Conservation (phyloP, 2,888 invertebrate species). For the Meiosimyza platycephala region DNA sequence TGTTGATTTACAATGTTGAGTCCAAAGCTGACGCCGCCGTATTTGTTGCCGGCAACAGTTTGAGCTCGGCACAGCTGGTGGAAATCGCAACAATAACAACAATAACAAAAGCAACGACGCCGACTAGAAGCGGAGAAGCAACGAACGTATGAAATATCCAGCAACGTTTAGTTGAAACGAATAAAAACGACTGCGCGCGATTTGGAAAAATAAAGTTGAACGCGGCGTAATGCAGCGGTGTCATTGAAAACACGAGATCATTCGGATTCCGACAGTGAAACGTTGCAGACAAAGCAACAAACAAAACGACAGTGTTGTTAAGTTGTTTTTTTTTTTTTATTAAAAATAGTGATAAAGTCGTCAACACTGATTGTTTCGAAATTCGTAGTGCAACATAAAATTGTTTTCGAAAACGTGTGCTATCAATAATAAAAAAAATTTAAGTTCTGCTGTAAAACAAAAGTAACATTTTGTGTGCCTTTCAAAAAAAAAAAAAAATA, state of each 20-base stretch:
- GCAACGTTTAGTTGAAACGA: slow-evolving; percentile 2
- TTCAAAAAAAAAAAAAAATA: not conserved
- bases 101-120: slow-evolving; percentile 35
- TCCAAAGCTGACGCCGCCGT: slow-evolving; percentile 8
- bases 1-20: slow-evolving; percentile 18
- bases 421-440: slow-evolving; percentile 9
- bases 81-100: slow-evolving; percentile 34
- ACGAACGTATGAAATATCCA: not conserved
- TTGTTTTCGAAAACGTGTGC: too few relatives aligned
- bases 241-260: slow-evolving; percentile 41
- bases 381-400: slow-evolving; percentile 30
- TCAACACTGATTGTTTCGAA: slow-evolving; percentile 5
- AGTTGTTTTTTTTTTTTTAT: not conserved
- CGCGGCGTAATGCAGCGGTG: not conserved
- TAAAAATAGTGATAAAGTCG: not conserved
- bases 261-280: slow-evolving; percentile 51
- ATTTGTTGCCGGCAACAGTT: slow-evolving; percentile 22
- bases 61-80: not conserved
- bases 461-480: slow-evolving; percentile 15
- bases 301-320: slow-evolving; percentile 8
- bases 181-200: not conserved
- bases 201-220: not conserved
- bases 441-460: slow-evolving; percentile 22
- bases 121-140: slow-evolving; percentile 6
- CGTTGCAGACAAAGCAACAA: slow-evolving; percentile 47